A percentile compares a stretch with the other conserved stretches of the same genome.
These are phyloP conservation scores for Varanus komodoensis DNA, from an alignment of 2,113 vertebrate genomes.

Conservation along the genomic window DNA sequence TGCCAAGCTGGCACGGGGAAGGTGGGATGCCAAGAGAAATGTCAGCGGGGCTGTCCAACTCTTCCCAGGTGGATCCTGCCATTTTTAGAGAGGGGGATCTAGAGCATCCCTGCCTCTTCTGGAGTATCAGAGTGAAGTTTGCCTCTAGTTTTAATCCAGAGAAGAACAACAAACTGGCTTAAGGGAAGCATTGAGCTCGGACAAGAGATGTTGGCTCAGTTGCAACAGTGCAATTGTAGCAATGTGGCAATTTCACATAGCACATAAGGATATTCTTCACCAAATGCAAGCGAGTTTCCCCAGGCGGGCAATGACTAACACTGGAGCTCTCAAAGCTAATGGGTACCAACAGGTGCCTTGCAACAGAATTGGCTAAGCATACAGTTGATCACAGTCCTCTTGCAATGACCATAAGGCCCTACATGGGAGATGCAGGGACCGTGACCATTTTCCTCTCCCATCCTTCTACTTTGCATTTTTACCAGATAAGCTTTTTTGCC, in stretches of 20 bases:
- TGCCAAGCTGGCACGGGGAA: neutral
- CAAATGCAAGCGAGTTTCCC: constrained; percentile 8
- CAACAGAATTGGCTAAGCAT: neutral
- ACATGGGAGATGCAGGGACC: too few species aligned
- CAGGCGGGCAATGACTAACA: constrained; percentile 26
- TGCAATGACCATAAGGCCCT: too few species aligned
- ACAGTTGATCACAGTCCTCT: neutral
- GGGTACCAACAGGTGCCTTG: constrained; percentile 38
- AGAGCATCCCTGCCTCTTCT: neutral
- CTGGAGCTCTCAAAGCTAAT: constrained; percentile 13
- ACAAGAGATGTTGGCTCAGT: neutral
- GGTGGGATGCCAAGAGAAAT: neutral
- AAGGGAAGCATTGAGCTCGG: neutral
- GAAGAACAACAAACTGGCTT: neutral
- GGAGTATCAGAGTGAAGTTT: neutral
- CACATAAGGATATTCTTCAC: neutral
- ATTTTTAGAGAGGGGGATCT: neutral
- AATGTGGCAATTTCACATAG: constrained; percentile 2
- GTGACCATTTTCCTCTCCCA: too few species aligned
- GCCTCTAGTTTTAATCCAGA: neutral
- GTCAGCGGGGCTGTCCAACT: neutral
- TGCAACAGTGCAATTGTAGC: constrained; percentile 18
- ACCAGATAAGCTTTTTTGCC: too few species aligned
- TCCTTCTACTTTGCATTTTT: too few species aligned
- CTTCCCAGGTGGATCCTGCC: neutral